phyloP scores from a whole-genome alignment of 2,797 vertebrate genomes.

The Eulemur mongoz region DNA sequence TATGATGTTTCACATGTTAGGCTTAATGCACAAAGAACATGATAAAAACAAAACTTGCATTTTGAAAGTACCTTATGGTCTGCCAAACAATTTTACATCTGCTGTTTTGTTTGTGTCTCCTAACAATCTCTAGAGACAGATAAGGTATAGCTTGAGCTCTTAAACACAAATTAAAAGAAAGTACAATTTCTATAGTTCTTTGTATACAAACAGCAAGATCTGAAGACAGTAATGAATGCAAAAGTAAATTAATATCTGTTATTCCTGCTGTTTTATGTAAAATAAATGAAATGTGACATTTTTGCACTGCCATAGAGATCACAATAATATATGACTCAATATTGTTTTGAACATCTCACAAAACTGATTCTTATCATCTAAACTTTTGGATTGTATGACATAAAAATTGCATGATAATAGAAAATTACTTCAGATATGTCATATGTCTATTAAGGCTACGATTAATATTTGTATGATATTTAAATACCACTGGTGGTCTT shows the following conservation, averaged over 20 bases:
- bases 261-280: not conserved
- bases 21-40: not conserved
- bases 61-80: not conserved
- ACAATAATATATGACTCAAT: not conserved
- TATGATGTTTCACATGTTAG: not conserved
- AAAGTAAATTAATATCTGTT: not conserved
- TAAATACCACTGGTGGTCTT: fast-evolving
- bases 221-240: not conserved
- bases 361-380: not conserved
- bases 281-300: not conserved
- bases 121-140: not conserved
- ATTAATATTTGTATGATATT: not conserved
- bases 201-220: not conserved
- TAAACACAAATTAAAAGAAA: not conserved
- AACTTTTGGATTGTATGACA: not conserved
- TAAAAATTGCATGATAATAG: not conserved
- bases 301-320: not conserved
- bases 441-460: not conserved
- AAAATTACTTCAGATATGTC: not conserved
- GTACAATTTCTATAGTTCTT: not conserved
- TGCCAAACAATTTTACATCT: not conserved
- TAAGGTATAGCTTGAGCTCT: not conserved
- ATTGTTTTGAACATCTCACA: not conserved
- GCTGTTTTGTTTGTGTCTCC: not conserved
- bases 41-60: not conserved